Conservation (phyloP, 2,797 vertebrate genomes). For the Tarsius wallacei region DNA sequence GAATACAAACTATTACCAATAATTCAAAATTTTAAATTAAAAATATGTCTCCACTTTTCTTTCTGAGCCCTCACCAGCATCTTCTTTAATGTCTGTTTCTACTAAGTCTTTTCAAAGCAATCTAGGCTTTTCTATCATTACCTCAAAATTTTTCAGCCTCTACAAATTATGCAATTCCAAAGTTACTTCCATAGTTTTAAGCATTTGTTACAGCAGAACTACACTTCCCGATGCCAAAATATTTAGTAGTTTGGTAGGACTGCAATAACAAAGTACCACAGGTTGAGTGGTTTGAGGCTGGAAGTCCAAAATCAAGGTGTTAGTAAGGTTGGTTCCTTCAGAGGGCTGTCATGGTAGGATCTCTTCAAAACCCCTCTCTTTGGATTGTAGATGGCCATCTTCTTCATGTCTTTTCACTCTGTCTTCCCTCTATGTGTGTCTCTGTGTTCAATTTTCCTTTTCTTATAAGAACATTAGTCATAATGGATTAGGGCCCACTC, state of each 20-base stretch:
- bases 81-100: not conserved
- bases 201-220: not conserved
- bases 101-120: not conserved
- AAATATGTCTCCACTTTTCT: not conserved
- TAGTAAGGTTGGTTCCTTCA: not conserved
- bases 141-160: not conserved
- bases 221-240: not conserved
- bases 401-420: not conserved
- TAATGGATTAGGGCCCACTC: not conserved
- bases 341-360: not conserved
- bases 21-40: not conserved
- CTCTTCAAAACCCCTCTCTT: not conserved
- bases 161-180: not conserved
- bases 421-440: not conserved
- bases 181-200: not conserved
- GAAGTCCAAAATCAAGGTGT: not conserved
- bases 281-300: not conserved
- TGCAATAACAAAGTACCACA: not conserved
- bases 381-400: not conserved
- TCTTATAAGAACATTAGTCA: not conserved
- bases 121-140: not conserved
- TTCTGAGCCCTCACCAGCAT: not conserved
- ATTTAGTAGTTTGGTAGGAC: not conserved
- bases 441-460: not conserved
- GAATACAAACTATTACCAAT: not conserved